Conservation (phyloP, 2,113 vertebrate species). For the Bufo gargarizans region DNA sequence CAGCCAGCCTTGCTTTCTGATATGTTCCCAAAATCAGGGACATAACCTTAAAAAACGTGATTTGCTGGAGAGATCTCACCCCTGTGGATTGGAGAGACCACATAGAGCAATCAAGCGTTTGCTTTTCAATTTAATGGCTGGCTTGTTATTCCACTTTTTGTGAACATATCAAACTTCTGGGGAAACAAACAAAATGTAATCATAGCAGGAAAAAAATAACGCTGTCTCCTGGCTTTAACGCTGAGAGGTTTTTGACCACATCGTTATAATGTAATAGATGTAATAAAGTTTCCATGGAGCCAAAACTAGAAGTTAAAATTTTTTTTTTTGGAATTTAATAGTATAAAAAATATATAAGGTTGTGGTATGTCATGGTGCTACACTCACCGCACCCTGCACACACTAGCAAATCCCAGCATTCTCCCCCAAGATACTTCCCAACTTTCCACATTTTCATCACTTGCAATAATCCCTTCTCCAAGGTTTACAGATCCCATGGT, state of each 20-base stretch:
- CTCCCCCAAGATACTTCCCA: too few relatives aligned
- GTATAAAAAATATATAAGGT: neutral
- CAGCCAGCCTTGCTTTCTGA: neutral
- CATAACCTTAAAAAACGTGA: neutral
- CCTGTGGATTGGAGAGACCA: neutral
- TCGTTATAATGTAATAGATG: neutral
- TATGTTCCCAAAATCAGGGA: slow-evolving; percentile 1
- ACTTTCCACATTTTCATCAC: too few relatives aligned
- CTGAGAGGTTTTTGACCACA: neutral
- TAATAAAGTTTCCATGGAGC: neutral
- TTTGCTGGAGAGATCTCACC: neutral
- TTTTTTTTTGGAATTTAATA: neutral
- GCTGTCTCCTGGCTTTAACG: neutral
- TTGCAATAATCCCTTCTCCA: too few relatives aligned
- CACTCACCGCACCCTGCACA: too few relatives aligned
- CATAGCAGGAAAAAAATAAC: neutral
- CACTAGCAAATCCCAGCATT: too few relatives aligned
- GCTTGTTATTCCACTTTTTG: neutral
- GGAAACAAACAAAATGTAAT: slow-evolving; percentile 2
- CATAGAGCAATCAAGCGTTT: neutral
- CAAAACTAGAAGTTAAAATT: neutral
- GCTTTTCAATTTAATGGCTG: slow-evolving; percentile 29
- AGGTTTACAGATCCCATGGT: too few relatives aligned
- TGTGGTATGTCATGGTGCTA: too few relatives aligned
- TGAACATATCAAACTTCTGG: neutral